A percentile compares a stretch with the other conserved stretches of the same genome.
These are phyloP conservation scores for Pomacea maculata DNA, from an alignment of 1,140 invertebrate genomes.

Conservation along the genomic window DNA sequence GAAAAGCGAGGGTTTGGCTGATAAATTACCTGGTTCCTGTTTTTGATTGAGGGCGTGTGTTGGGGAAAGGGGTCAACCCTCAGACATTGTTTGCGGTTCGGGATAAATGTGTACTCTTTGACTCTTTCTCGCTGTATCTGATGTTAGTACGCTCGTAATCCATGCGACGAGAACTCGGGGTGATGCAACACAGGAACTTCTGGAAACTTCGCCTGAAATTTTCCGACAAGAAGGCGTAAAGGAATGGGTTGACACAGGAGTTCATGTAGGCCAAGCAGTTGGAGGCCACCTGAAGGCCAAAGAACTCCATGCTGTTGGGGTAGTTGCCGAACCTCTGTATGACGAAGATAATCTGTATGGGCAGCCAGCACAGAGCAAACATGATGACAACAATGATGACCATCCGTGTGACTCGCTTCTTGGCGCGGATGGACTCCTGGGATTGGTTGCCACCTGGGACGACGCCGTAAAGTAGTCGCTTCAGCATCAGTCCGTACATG, in stretches of 20 bases:
- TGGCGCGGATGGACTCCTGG: slow-evolving; percentile 80
- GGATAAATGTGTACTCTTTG: slow-evolving; percentile 22
- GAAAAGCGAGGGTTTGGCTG: too few relatives aligned
- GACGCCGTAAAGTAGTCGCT: slow-evolving; percentile 72
- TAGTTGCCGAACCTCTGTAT: slow-evolving; percentile 61
- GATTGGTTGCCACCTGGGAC: slow-evolving; percentile 78
- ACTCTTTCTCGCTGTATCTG: slow-evolving; percentile 29
- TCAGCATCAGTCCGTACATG: slow-evolving; percentile 90
- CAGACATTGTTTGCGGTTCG: slow-evolving; percentile 28
- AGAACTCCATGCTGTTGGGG: slow-evolving; percentile 70
- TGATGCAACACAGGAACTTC: slow-evolving; percentile 69
- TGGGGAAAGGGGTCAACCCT: not conserved
- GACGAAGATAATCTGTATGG: slow-evolving; percentile 79
- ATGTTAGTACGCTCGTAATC: slow-evolving; percentile 58
- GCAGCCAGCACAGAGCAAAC: slow-evolving; percentile 95
- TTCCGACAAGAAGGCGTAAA: slow-evolving; percentile 92
- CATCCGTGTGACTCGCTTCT: slow-evolving; percentile 91
- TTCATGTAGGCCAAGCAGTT: slow-evolving; percentile 96
- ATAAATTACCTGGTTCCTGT: too few relatives aligned
- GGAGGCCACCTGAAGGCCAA: slow-evolving; percentile 82
- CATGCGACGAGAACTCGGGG: slow-evolving; percentile 36
- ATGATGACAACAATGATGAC: slow-evolving; percentile 93
- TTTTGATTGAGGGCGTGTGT: too few relatives aligned
- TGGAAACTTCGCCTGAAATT: slow-evolving; percentile 86
- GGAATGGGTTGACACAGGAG: slow-evolving; percentile 92